These are phyloP conservation scores for Drosophila meridiana DNA, from an alignment of 2,888 invertebrate species.

Conservation along the genomic window DNA sequence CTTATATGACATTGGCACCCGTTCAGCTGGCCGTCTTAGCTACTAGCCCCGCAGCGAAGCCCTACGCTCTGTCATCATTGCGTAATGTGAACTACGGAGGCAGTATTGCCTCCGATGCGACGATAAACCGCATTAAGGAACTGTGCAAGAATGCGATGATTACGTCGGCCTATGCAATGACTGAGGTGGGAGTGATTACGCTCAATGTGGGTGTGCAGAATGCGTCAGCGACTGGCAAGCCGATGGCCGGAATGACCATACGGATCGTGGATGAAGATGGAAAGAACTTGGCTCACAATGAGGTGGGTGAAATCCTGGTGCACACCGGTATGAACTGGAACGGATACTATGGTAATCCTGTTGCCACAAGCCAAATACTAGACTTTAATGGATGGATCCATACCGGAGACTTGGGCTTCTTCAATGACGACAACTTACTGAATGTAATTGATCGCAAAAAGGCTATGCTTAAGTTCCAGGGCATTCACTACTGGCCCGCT, in stretches of 20 bases:
- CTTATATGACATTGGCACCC: constrained; percentile 56
- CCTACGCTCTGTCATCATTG: constrained; percentile 40
- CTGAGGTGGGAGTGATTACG: constrained; percentile 56
- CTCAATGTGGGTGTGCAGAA: constrained; percentile 47
- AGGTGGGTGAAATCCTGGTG: constrained; percentile 76
- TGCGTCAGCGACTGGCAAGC: constrained; percentile 65
- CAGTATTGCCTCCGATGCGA: constrained; percentile 34
- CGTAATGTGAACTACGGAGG: constrained; percentile 59
- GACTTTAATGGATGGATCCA: constrained; percentile 78
- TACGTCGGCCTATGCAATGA: constrained; percentile 61
- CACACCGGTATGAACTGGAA: constrained; percentile 61
- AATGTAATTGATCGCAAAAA: constrained; percentile 79
- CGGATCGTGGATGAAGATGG: constrained; percentile 75
- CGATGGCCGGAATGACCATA: constrained; percentile 50
- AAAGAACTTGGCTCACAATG: constrained; percentile 56
- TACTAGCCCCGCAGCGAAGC: constrained; percentile 49
- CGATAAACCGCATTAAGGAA: constrained; percentile 32
- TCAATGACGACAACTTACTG: constrained; percentile 73
- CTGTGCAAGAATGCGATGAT: constrained; percentile 47
- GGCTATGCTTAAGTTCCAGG: constrained; percentile 74
- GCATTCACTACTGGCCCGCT: constrained; percentile 64
- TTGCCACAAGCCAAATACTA: constrained; percentile 57
- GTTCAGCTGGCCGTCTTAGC: constrained; percentile 59
- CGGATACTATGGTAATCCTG: constrained; percentile 78
- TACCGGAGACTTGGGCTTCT: constrained; percentile 82